Base-by-base conservation (phyloP, 2,797 vertebrate genomes). In the Eospalax fontanierii region DNA sequence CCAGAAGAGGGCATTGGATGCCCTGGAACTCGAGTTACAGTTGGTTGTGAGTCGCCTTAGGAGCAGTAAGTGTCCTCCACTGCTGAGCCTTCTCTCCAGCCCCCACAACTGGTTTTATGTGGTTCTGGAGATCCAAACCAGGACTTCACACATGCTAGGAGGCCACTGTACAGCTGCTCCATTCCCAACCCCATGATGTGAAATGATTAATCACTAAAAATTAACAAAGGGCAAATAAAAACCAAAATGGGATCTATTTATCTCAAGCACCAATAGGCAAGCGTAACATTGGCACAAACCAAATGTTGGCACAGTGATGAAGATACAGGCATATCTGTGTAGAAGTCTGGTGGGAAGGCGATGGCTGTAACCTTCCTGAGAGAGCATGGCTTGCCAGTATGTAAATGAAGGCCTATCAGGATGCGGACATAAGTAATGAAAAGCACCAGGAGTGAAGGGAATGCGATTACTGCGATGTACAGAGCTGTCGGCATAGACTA, bases 261-360 rank as follows among this genome's bases (percentile, higher is more conserved):
- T 73, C 90, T 85, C 89, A 88, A 89, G 75, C 40, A 22, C 80
- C 73, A 66, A 57, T 75, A 87, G 78, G 73, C 61, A 89, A 43
- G 84, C 35, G 12, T 78, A 85, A 83, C 50, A 33, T 24, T 57
- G 35, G 57, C 91, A 88, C 16, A 85, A 95, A 63, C 6, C 15
- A 46, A 40, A 33, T 28, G n/a, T 65, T 65, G 87, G 59, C 73
- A 80, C 83, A 82, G 75, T 9, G 50, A 19, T n/a, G 54, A 63
- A 54, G 57, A 78, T 59, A 61, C 3, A 30, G 86, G 35, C 35
- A 40, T 38, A 2, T 35, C 40, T 46, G 68, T 89, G 28, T 78
- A 90, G 61, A 50, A 74, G 68, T 95, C 57, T 19, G 30, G 86
- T 68, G 63, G 83, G 86, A 6, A 40, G 79, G 11, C 26, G 73